Conservation (phyloP, 2,888 invertebrate species). For the Ochropleura plecta region DNA sequence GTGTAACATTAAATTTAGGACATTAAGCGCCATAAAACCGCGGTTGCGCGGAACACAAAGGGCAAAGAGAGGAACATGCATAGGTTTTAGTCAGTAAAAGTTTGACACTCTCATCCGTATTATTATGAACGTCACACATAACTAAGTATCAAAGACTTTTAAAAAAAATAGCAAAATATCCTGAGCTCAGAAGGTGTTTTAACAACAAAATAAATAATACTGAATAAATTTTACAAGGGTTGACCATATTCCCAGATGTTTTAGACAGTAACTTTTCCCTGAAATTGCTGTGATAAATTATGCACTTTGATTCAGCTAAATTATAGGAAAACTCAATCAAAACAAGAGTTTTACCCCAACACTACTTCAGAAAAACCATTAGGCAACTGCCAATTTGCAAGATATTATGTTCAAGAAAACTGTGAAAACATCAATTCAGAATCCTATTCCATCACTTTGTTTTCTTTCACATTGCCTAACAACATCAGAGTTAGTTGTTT, state of each 20-base stretch:
- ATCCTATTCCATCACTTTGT: background rate
- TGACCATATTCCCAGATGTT: background rate
- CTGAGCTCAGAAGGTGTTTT: background rate
- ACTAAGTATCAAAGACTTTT: background rate
- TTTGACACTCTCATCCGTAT: background rate
- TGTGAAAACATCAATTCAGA: background rate
- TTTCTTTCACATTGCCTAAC: background rate
- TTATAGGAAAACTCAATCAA: background rate
- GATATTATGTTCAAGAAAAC: no score
- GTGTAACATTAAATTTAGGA: constrained; percentile 6
- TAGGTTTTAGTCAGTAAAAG: no score
- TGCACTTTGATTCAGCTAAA: background rate
- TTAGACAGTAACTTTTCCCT: background rate
- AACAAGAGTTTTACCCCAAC: background rate
- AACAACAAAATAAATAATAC: background rate
- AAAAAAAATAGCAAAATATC: background rate
- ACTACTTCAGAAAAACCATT: background rate
- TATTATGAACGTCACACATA: background rate
- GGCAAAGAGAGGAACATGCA: no score
- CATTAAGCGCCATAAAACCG: background rate
- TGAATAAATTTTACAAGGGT: background rate
- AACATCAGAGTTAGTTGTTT: constrained; percentile 11
- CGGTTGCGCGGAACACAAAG: no score
- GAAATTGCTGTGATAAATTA: background rate
- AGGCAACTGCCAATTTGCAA: no score